Percentiles rank a stretch among this genome's conserved stretches.
These are phyloP conservation scores for Drosophila colorata DNA, from an alignment of 2,888 invertebrate species.

Conservation along the genomic window DNA sequence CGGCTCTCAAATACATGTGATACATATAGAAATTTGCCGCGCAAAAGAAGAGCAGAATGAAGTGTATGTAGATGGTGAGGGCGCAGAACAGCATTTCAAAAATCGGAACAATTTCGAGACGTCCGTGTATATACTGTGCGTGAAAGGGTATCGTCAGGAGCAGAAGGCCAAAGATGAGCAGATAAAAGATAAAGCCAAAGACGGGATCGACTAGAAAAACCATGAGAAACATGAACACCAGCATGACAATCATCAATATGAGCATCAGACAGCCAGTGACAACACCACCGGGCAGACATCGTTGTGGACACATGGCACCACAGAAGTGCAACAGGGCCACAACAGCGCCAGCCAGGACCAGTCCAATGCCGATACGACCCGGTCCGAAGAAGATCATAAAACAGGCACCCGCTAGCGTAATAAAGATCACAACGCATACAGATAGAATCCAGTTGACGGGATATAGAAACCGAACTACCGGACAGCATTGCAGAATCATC, in stretches of 20 bases:
- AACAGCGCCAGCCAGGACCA: background rate
- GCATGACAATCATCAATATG: constrained; percentile 4
- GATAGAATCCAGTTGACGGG: constrained; percentile 26
- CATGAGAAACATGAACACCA: constrained; percentile 29
- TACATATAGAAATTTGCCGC: constrained; percentile 6
- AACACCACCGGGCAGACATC: constrained; percentile 21
- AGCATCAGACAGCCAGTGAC: constrained; percentile 10
- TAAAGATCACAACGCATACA: background rate
- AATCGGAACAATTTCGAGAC: constrained; percentile 27
- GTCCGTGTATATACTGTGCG: constrained; percentile 34
- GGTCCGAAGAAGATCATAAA: rapidly evolving
- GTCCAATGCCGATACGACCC: rapidly evolving
- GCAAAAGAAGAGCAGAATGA: background rate
- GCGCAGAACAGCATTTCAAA: constrained; percentile 23
- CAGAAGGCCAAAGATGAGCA: constrained; percentile 1
- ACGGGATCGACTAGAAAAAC: background rate
- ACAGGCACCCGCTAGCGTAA: constrained; percentile 15
- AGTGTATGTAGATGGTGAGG: constrained; percentile 36
- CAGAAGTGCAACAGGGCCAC: constrained; percentile 8
- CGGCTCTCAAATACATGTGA: background rate
- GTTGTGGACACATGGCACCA: constrained; percentile 30
- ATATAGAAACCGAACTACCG: constrained; percentile 1
- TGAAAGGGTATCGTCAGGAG: constrained; percentile 11
- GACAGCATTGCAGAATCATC: constrained; percentile 6
- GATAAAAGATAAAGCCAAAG: constrained; percentile 11